Base-by-base conservation (phyloP, 1,140 invertebrate species). In the Leguminivora glycinivorella region DNA sequence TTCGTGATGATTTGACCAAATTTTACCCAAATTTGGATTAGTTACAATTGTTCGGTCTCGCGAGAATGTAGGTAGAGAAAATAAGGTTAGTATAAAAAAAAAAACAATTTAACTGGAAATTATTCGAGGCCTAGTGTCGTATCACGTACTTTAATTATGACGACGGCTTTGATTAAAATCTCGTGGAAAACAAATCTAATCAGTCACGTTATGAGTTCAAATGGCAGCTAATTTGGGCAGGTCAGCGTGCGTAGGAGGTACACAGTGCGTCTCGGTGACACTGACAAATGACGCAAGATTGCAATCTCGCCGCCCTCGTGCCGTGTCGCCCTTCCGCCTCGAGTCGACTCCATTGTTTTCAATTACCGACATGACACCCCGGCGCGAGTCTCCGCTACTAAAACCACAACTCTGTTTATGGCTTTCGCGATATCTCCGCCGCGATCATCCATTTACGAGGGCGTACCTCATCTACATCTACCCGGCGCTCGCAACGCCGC, bases 231-330 rank as follows among this genome's bases (percentile, higher is more conserved):
- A 85, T 87, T 89, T 88, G 76, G 83, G 81, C 75, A 85, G 85
- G 82, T 87, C 83, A 84, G 74, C 72, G 69, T 17, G 34, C 56
- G 60, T 34, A 78, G 68, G 75, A 79, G 83, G 85, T 80, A 83
- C 80, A 79, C 77, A 74, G 73, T 75, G 75, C 82, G 79, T 79
- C 78, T 72, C 71, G 56, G 72, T 85, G 89, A 89, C 89, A 89
- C 81, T 91, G 89, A 91, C 87, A 89, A 89, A 91, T 91, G 87
- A 89, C 80, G 76, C 82, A 79, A 89, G 89, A 91, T 91, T 86
- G 89, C 87, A 85, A 91, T 89, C 89, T 85, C 77, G 80, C 77
- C 81, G 79, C 82, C 78, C 80, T 79, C 80, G 76, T 73, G 69
- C 68, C 76, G 69, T 47, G 69, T 76, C 81, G 75, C 81, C 85